Base-by-base conservation (phyloP, 2,888 invertebrate species). In the Pilophorus perplexus region DNA sequence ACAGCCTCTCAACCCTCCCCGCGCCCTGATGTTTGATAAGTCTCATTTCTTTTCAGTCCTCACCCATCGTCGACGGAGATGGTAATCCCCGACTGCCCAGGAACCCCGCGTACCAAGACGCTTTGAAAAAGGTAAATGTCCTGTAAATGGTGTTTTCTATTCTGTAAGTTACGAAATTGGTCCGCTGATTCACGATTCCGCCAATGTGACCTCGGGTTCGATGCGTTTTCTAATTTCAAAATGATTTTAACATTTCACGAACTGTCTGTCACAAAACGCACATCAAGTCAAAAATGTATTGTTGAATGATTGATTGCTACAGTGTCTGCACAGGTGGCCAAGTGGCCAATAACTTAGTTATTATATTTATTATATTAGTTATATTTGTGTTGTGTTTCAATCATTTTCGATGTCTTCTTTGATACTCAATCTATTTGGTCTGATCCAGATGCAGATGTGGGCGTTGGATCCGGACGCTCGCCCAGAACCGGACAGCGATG, bases 401-500 rank as follows among this genome's bases (percentile, higher is more conserved):
- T 33, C 33, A 8, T 33, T 12, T 33, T 33, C 12, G 12, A 33
- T 33, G 33, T 8, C 33, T 8, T 33, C n/a, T n/a, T n/a, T n/a
- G n/a, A n/a, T 33, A 33, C 6, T 12, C 6, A 33, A 33, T 33
- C 12, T 33, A 8, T 6, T 33, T 33, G 6, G 6, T 33, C 12
- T 33, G 6, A 40, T 62, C 42, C 44, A 68, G 68, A 60, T 66
- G 6, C 62, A 66, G 54, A 64, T 66, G 62, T 54, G 46, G 44
- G 62, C 23, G 5, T 16, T 48, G n/a, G 66, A 66, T 12, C 16
- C 55, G 3, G 46, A 42, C 60, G 27, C 59, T 23, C 52, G 40
- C 12, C 42, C 42, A 23, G 62, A 64, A 25, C 28, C 55, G 5
- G 68, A 68, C 25, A 68, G 68, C 27, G 68, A 68, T 40, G 66